Base-by-base conservation (phyloP, 2,113 vertebrate species). In the Leucosticte australis region DNA sequence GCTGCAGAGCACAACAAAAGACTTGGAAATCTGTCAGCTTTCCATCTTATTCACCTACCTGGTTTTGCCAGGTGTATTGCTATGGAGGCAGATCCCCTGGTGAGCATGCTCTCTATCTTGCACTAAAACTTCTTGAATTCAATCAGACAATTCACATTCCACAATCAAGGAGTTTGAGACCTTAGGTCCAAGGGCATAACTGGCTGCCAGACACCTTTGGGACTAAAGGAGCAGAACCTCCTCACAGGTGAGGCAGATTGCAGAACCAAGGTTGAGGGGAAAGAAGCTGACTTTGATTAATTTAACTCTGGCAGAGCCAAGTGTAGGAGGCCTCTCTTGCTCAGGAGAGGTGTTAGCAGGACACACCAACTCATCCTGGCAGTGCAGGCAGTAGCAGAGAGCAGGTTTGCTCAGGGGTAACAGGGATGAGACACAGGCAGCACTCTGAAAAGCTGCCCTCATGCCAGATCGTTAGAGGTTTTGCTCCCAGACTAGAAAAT, bases 391-490 rank as follows among this genome's bases (percentile, higher is more conserved):
- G 41, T 0, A 10, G 14, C 82, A 86, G 49, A 59, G 75, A 94
- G 59, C 2, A 28, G 26, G n/a, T 50, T 49, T 73, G 75, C 49
- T 33, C 37, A 67, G 53, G 0, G 2, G 0, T 6, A 62, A 44
- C 46, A 46, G 22, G 13, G 57, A 9, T 3, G 15, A 83, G 56
- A 69, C 7, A 18, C 0, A 1, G 78, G 46, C 65, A 94, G 65
- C 47, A 22, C 47, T 89, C 63, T 78, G 26, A 55, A 79, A 78
- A 79, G 56, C 53, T 71, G 56, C 27, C 20, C 49, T 65, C 0
- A 0, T n/a, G 42, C 57, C n/a, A 88, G 62, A 73, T 26, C 0
- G 0, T 46, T 63, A 47, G 16, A 44, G 46, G 7, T 26, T 90
- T 70, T 67, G 60, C 44, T 77, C 39, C 57, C 0, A 1, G 44